Evolutionary conservation across 2,888 invertebrate species (phyloP).

Genomic region (Cephus nigrinus): DNA sequence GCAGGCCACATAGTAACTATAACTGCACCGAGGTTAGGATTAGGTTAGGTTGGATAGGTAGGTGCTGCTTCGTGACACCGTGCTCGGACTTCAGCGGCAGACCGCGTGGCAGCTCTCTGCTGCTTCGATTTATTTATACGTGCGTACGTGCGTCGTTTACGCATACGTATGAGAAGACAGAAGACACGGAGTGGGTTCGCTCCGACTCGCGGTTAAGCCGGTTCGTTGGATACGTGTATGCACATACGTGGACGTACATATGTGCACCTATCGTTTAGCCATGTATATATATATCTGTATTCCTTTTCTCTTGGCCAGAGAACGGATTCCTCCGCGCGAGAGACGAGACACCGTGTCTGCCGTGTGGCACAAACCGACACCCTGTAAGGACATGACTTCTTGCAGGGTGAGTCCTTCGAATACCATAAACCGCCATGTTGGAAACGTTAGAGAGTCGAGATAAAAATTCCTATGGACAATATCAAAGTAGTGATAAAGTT

Average conservation of each 20-base stretch:
- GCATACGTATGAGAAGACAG: not conserved
- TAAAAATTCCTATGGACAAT: not conserved
- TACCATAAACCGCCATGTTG: not conserved
- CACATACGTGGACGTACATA: not conserved
- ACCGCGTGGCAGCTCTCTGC: constrained; percentile 60
- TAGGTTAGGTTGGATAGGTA: not conserved
- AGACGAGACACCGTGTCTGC: constrained; percentile 1
- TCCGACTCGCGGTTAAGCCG: not conserved
- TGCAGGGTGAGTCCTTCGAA: not conserved
- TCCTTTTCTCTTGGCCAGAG: constrained; percentile 5
- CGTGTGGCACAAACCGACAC: not conserved
- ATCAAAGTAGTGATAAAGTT: not conserved
- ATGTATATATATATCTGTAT: not conserved
- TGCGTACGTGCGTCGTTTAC: constrained; percentile 19
- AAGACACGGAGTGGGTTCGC: not conserved
- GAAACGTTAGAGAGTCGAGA: not conserved
- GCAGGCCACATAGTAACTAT: not conserved
- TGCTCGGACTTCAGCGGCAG: constrained; percentile 42
- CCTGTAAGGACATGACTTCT: not conserved
- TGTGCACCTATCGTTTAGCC: not conserved
- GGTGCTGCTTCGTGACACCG: not conserved
- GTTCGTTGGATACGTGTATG: constrained; percentile 2
- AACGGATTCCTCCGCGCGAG: constrained; percentile 4
- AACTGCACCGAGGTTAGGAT: not conserved
- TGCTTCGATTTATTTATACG: constrained; percentile 60